A percentile compares a stretch with the other conserved stretches of the same genome.
phyloP scores from a whole-genome alignment of 2,113 vertebrate species.

The Oreocharis arfaki region DNA sequence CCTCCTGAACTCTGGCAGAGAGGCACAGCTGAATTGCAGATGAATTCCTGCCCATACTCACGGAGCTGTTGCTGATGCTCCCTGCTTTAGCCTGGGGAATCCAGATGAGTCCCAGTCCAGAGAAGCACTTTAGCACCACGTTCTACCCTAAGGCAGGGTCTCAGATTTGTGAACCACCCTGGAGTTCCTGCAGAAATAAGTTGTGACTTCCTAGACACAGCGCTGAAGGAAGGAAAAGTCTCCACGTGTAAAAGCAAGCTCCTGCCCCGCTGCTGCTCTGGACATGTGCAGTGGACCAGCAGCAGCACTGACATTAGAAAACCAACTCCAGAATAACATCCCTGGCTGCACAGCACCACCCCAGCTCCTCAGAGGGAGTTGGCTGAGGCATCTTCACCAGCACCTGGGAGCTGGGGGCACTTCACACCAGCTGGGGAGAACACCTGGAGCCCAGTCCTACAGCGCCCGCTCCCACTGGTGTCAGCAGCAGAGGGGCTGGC shows the following conservation, averaged over 20 bases:
- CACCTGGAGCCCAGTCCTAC: not conserved
- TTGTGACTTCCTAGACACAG: not conserved
- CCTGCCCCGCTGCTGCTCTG: not conserved
- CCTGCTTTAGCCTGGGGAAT: not conserved
- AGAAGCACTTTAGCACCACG: rapidly evolving
- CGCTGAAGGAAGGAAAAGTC: too few species aligned
- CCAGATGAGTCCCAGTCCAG: not conserved
- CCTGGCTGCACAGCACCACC: rapidly evolving
- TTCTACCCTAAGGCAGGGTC: not conserved
- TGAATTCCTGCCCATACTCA: not conserved
- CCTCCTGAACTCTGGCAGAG: not conserved
- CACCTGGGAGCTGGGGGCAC: not conserved
- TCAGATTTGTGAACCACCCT: not conserved
- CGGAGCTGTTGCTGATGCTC: not conserved
- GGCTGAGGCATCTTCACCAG: not conserved
- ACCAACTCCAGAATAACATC: not conserved
- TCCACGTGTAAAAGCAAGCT: rapidly evolving
- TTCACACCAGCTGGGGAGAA: not conserved
- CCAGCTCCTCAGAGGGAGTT: not conserved
- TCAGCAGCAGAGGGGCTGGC: not conserved
- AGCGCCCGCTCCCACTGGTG: not conserved
- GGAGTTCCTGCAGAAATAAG: not conserved
- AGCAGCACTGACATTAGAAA: not conserved
- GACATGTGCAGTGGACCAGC: not conserved
- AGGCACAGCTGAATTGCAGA: not conserved